phyloP scores from a whole-genome alignment of 2,797 vertebrate species.

The Crenuchus spilurus region DNA sequence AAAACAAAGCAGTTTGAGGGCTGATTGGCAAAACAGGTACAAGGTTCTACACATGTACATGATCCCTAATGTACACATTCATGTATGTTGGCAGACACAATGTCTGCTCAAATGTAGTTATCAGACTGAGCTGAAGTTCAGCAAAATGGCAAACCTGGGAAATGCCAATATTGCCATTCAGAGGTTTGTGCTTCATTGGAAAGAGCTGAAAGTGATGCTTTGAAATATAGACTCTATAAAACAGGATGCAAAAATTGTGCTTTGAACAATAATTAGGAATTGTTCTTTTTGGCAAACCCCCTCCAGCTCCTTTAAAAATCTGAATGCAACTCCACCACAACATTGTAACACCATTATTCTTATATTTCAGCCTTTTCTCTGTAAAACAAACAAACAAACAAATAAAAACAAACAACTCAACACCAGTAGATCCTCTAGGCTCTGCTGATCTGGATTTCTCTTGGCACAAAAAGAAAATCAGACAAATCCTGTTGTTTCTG shows the following conservation, averaged over 20 bases:
- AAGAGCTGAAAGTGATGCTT: not conserved
- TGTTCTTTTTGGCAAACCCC: too few species aligned
- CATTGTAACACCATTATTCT: constrained; percentile 1
- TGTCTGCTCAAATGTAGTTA: too few species aligned
- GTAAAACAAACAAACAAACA: not conserved
- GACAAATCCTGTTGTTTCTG: not conserved
- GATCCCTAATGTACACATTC: too few species aligned
- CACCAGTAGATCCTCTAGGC: constrained; percentile 12
- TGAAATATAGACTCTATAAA: not conserved
- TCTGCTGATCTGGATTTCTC: constrained; percentile 20
- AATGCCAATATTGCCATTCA: not conserved
- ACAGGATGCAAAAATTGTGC: not conserved
- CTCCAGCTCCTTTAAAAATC: not conserved
- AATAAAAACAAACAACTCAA: constrained; percentile 12
- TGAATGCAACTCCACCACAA: not conserved
- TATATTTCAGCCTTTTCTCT: not conserved
- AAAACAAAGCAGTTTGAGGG: too few species aligned
- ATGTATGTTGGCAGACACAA: too few species aligned
- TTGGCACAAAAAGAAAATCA: constrained; percentile 5
- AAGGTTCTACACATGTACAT: too few species aligned
- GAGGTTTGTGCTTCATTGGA: not conserved
- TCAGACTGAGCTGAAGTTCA: too few species aligned
- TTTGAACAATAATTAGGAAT: too few species aligned
- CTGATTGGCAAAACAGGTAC: too few species aligned
- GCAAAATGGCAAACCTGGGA: not conserved